phyloP scores from a whole-genome alignment of 2,797 vertebrate genomes.

The Eulemur albifrons region DNA sequence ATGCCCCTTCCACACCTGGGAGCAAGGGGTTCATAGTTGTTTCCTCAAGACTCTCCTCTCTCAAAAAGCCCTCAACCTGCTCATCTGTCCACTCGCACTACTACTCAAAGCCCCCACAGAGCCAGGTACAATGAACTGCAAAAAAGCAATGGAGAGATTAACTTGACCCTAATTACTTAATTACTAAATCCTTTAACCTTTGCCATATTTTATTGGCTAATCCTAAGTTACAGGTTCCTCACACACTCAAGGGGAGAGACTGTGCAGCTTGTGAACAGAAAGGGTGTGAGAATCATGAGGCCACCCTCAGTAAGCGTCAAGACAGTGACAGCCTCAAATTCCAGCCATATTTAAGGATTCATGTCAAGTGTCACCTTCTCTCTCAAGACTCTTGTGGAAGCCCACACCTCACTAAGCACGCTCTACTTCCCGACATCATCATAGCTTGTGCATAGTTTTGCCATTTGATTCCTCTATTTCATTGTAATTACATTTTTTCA shows the following conservation, averaged over 20 bases:
- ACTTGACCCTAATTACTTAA: not conserved
- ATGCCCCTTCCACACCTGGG: accelerated
- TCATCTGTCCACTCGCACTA: not conserved
- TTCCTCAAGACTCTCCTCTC: not conserved
- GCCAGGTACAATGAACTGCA: not conserved
- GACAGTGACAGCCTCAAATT: not conserved
- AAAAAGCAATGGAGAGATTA: not conserved
- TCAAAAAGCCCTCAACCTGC: no score
- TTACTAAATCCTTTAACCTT: not conserved
- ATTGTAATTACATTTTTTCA: not conserved
- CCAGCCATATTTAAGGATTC: not conserved
- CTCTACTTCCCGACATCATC: no score
- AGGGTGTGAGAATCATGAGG: not conserved
- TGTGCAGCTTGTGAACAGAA: not conserved
- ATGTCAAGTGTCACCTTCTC: not conserved
- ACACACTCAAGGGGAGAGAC: not conserved
- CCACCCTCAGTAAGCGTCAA: not conserved
- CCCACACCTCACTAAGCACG: accelerated
- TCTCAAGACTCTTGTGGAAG: not conserved
- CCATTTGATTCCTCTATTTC: not conserved
- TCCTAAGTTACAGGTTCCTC: accelerated
- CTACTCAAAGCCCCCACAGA: not conserved
- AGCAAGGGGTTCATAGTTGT: not conserved
- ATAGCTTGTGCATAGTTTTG: accelerated
- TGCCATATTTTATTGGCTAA: not conserved